A percentile compares a stretch with the other conserved stretches of the same genome.
These are phyloP conservation scores for Drosophila asahinai DNA, from an alignment of 1,140 invertebrate species.

Conservation along the genomic window DNA sequence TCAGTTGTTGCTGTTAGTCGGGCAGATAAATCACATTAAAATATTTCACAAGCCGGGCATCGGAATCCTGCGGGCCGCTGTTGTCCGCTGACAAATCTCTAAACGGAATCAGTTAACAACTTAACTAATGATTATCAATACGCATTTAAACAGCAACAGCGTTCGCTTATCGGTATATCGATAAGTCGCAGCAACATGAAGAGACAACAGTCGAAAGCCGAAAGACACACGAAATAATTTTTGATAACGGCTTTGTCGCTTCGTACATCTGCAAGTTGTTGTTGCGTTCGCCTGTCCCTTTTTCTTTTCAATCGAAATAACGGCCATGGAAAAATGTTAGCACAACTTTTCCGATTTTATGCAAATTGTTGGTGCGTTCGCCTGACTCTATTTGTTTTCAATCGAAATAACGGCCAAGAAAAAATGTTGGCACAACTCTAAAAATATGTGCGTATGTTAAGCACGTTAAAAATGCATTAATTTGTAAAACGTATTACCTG, in stretches of 20 bases:
- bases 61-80: conserved; percentile 21
- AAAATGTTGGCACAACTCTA: neutral
- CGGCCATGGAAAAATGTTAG: conserved; percentile 38
- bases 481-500: too few species aligned
- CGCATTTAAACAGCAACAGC: conserved; percentile 61
- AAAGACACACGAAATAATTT: conserved; percentile 55
- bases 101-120: conserved; percentile 81
- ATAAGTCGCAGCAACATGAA: conserved; percentile 21
- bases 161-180: conserved; percentile 36
- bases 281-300: conserved; percentile 23
- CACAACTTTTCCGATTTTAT: neutral
- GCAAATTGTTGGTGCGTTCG: conserved; percentile 44
- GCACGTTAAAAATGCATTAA: too few species aligned
- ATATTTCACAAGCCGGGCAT: conserved; percentile 58
- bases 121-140: conserved; percentile 83
- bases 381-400: conserved; percentile 3
- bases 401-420: neutral
- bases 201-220: conserved; percentile 15
- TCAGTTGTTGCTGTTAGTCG: conserved; percentile 36
- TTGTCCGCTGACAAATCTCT: conserved; percentile 73
- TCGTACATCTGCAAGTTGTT: conserved; percentile 63
- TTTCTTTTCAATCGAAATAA: conserved; percentile 1
- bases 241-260: conserved; percentile 71
- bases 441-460: too few species aligned
- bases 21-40: conserved; percentile 80